A percentile compares a stretch with the other conserved stretches of the same genome.
These are phyloP conservation scores for Netelia inedita DNA, from an alignment of 2,888 invertebrate species.

Conservation along the genomic window DNA sequence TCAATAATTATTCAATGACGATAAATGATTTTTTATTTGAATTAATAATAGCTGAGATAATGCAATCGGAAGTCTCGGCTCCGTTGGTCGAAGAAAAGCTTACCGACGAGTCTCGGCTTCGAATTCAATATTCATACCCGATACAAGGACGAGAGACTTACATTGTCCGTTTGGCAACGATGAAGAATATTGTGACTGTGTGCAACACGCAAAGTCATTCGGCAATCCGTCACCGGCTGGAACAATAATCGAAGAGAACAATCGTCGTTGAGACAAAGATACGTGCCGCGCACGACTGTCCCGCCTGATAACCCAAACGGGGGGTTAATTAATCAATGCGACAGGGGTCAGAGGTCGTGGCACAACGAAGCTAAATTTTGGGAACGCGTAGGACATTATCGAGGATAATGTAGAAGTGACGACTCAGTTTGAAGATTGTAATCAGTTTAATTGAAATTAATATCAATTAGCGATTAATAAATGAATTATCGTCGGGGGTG, in stretches of 20 bases:
- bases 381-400: not conserved
- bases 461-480: not conserved
- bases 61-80: no score
- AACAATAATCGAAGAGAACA: constrained; percentile 1
- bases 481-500: not conserved
- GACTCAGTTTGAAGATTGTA: not conserved
- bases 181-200: not conserved
- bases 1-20: no score
- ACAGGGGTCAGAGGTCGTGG: not conserved
- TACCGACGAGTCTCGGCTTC: not conserved
- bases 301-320: not conserved
- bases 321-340: constrained; percentile 2
- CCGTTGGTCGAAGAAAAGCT: no score
- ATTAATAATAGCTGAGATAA: not conserved
- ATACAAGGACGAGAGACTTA: constrained; percentile 16
- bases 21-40: not conserved
- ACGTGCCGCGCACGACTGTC: not conserved
- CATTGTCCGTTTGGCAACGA: not conserved
- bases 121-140: constrained; percentile 24
- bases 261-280: constrained; percentile 8
- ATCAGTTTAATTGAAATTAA: not conserved
- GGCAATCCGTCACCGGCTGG: constrained; percentile 1
- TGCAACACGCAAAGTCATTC: constrained; percentile 2
- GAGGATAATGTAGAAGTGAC: not conserved
- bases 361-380: not conserved